These are phyloP conservation scores for Pao palembangensis DNA, from an alignment of 2,113 vertebrate genomes.

Conservation along the genomic window DNA sequence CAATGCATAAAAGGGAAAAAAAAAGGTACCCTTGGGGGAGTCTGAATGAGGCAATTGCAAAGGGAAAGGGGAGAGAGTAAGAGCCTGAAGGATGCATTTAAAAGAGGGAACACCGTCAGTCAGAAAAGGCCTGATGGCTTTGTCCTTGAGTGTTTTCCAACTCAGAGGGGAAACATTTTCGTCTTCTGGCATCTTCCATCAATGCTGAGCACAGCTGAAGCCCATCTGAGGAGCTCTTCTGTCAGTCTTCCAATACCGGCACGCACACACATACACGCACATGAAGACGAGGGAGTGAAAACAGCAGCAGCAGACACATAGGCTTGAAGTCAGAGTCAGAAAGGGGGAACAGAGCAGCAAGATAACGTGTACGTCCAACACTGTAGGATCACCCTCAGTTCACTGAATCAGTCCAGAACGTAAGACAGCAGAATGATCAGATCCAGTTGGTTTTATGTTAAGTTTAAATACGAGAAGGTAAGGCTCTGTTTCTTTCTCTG, in stretches of 20 bases:
- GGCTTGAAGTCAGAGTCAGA: slow-evolving; percentile 44
- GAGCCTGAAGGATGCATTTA: slow-evolving; percentile 15
- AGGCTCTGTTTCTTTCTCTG: slow-evolving; percentile 49
- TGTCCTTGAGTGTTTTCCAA: slow-evolving; percentile 32
- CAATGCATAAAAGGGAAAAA: slow-evolving; percentile 38
- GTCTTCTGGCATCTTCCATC: slow-evolving; percentile 83
- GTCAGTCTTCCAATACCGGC: slow-evolving; percentile 70
- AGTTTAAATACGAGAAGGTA: slow-evolving; percentile 98
- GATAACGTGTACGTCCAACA: slow-evolving; percentile 1
- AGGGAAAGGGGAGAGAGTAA: slow-evolving; percentile 18
- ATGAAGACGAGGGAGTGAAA: slow-evolving; percentile 35
- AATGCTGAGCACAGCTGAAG: slow-evolving; percentile 76
- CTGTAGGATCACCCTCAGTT: slow-evolving; percentile 29
- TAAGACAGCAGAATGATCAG: slow-evolving; percentile 87
- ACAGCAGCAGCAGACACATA: slow-evolving; percentile 27
- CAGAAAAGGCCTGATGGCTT: slow-evolving; percentile 25
- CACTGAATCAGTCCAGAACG: slow-evolving; percentile 16
- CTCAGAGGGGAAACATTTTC: slow-evolving; percentile 68
- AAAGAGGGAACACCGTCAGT: slow-evolving; percentile 24
- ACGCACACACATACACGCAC: background rate
- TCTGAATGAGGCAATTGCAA: slow-evolving; percentile 10
- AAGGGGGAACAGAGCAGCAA: slow-evolving; percentile 33
- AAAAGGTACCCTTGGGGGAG: slow-evolving; percentile 33
- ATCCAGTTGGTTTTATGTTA: slow-evolving; percentile 98
- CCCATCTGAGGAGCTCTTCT: slow-evolving; percentile 75